Evolutionary conservation across 2,888 invertebrate species (phyloP).

Genomic region (Helicoverpa assulta): DNA sequence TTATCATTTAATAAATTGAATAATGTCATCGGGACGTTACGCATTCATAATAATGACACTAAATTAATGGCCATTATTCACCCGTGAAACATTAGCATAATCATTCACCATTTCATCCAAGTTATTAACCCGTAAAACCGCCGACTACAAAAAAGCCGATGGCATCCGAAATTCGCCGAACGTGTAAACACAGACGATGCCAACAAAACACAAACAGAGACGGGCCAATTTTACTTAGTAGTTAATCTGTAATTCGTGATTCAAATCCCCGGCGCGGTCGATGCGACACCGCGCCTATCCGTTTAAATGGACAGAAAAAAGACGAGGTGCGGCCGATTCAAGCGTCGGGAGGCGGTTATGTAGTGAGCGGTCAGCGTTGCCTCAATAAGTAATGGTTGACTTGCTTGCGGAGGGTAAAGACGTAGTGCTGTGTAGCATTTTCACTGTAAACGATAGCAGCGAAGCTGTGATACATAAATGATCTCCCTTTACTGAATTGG

Average conservation of each 20-base stretch:
- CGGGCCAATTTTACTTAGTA: slow-evolving; percentile 76
- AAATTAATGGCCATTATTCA: slow-evolving; percentile 37
- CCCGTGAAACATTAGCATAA: slow-evolving; percentile 26
- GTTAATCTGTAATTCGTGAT: slow-evolving; percentile 83
- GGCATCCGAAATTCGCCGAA: slow-evolving; percentile 16
- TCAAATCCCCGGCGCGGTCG: slow-evolving; percentile 70
- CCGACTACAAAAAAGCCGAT: slow-evolving; percentile 25
- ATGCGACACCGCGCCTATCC: slow-evolving; percentile 79
- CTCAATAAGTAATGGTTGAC: slow-evolving; percentile 40
- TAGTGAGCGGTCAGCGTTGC: slow-evolving; percentile 58
- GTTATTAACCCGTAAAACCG: slow-evolving; percentile 30
- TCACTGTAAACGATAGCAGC: slow-evolving; percentile 13
- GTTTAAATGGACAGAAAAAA: slow-evolving; percentile 80
- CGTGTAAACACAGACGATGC: slow-evolving; percentile 38
- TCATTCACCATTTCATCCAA: slow-evolving; percentile 31
- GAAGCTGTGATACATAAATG: slow-evolving; percentile 9
- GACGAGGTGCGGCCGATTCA: slow-evolving; percentile 72
- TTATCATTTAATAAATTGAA: slow-evolving; percentile 1
- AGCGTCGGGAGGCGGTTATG: slow-evolving; percentile 54
- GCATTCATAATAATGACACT: slow-evolving; percentile 33
- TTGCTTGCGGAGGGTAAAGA: slow-evolving; percentile 37
- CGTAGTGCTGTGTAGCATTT: slow-evolving; percentile 32
- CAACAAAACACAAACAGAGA: slow-evolving; percentile 54
- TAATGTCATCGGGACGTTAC: neutral
- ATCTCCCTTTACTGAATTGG: slow-evolving; percentile 4